Evolutionary conservation across 2,113 vertebrate genomes (phyloP), one percentile per base, ranked within the genome.

Genomic region (Prolemur simus): DNA sequence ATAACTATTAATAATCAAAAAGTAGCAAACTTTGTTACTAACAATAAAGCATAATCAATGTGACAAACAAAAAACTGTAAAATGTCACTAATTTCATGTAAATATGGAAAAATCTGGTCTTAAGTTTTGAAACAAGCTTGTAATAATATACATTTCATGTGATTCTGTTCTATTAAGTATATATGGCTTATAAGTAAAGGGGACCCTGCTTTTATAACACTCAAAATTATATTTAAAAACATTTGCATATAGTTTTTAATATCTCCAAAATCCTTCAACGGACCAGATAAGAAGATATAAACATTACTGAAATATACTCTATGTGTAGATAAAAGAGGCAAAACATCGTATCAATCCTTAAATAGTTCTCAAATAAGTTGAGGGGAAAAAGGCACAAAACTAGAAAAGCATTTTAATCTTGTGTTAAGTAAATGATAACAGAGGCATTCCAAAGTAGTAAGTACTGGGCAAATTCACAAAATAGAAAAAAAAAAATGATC

Each of bases 1-100:
- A 68, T 74, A 95, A 91, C 6, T 34, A 89, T 71, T 80, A 95
- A 34, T n/a, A 92, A 42, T 54, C 13, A 87, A 85, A 58, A 47
- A 82, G 4, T 42, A 54, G 52, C 52, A 54, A 17, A 64, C n/a
- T 93, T 77, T 42, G 39, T 74, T 63, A 68, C 34, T 91, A 91
- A 93, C 4, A 93, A 63, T 37, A 86, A 93, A 93, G 54, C 45
- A 92, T 87, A 97, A 95, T 85, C 77, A 85, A 86, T 42, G 14
- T 73, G 83, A 90, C 42, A 94, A 97, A 87, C 34, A 77, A 83
- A 83, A 96, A 97, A 89, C 66, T 91, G 63, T 49, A 94, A 95
- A 87, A 84, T 89, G 39, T 58, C 54, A 92, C 27, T 73, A 89
- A 93, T 89, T 18, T 93, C n/a, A 83, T 5, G 8, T 56, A 89